phyloP scores from a whole-genome alignment of 2,888 invertebrate species.

The Pterobdella sp. region DNA sequence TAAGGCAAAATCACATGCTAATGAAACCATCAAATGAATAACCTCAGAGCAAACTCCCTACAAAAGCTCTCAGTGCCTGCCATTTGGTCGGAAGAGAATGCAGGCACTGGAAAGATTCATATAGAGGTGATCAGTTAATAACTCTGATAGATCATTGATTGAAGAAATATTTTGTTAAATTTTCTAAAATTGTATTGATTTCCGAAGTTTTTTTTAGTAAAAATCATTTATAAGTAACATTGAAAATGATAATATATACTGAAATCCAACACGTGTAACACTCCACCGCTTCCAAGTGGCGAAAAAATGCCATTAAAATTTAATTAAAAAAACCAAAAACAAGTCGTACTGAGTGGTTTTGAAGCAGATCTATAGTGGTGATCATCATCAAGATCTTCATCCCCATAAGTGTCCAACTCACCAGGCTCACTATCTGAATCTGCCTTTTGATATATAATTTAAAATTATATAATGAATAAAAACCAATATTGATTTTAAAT shows the following conservation, averaged over 20 bases:
- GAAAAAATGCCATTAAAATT: not conserved
- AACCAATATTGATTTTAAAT: not conserved
- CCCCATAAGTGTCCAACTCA: not conserved
- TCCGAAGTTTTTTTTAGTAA: not conserved
- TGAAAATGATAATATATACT: no score
- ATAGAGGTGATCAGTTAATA: not conserved
- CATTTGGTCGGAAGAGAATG: not conserved
- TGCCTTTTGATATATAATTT: not conserved
- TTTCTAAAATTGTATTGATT: not conserved
- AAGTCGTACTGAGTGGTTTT: slow-evolving; percentile 3
- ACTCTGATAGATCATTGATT: not conserved
- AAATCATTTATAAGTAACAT: not conserved
- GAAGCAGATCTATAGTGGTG: not conserved
- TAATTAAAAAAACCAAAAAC: not conserved
- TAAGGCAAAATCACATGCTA: no score
- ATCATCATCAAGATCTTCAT: not conserved
- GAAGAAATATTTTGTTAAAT: slow-evolving; percentile 1
- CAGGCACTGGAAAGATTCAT: not conserved
- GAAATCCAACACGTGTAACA: no score
- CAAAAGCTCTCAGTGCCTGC: slow-evolving; percentile 6
- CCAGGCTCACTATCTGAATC: not conserved
- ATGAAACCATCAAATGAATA: no score
- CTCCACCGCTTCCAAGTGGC: no score
- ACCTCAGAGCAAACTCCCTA: not conserved
- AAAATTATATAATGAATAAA: not conserved